phyloP scores from a whole-genome alignment of 2,113 vertebrate species.

The Pollachius pollachius region DNA sequence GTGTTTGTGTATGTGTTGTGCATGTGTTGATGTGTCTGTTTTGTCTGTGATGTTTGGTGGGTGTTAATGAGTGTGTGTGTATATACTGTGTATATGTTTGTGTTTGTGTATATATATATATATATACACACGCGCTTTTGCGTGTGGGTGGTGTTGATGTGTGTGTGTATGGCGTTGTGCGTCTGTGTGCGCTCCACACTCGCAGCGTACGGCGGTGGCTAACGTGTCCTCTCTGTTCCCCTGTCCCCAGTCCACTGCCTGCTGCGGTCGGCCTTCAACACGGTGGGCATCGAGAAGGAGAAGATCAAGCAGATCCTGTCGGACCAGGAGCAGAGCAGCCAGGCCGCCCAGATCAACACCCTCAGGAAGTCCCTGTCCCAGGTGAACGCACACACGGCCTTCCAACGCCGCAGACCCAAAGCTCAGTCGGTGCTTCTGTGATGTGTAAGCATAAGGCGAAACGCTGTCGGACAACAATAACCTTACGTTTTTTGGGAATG shows the following conservation, averaged over 20 bases:
- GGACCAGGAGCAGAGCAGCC: constrained; percentile 89
- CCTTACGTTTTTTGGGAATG: no score
- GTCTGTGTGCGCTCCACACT: background rate
- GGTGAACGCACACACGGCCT: constrained; percentile 69
- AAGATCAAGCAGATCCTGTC: constrained; percentile 95
- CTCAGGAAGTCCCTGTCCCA: constrained; percentile 96
- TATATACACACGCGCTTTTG: no score
- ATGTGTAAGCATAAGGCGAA: no score
- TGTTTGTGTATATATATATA: no score
- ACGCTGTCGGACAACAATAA: no score
- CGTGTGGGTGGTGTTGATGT: no score
- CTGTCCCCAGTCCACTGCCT: constrained; percentile 88
- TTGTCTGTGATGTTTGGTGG: no score
- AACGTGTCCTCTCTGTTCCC: background rate
- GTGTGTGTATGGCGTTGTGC: background rate
- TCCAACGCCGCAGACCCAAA: background rate
- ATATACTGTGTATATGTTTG: no score
- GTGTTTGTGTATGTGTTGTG: no score
- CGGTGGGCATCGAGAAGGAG: constrained; percentile 98
- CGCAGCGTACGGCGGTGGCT: background rate
- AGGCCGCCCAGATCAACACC: constrained; percentile 83
- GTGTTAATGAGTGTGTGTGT: no score
- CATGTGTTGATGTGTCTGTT: no score
- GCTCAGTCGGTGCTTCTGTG: background rate
- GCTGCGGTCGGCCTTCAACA: constrained; percentile 98